A percentile compares a stretch with the other conserved stretches of the same genome.
phyloP scores from a whole-genome alignment of 2,888 invertebrate genomes.

The Malachius bipustulatus region DNA sequence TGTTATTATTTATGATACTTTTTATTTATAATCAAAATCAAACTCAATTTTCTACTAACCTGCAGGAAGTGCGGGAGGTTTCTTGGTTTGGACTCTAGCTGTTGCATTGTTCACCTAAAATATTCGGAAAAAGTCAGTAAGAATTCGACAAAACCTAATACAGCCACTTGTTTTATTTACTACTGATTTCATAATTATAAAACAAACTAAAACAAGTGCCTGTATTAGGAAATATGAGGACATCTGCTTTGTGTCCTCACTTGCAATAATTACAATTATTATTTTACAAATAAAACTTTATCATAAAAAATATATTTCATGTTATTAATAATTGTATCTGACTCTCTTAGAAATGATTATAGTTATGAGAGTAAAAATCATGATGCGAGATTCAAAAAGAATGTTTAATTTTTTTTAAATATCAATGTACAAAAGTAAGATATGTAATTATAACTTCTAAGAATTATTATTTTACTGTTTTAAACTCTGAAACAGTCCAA shows the following conservation, averaged over 20 bases:
- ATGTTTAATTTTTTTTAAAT: no score
- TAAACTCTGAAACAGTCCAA: no score
- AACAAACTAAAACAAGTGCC: conserved; percentile 22
- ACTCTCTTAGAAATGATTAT: no score
- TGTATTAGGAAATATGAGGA: conserved; percentile 21
- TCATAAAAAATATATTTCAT: background rate
- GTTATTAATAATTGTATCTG: no score
- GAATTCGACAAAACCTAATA: conserved; percentile 24
- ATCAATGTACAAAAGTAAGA: no score
- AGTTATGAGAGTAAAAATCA: no score
- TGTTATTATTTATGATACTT: no score
- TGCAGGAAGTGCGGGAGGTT: conserved; percentile 82
- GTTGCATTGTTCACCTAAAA: conserved; percentile 97
- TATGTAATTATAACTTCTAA: no score
- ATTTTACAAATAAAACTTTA: background rate
- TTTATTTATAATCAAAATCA: no score
- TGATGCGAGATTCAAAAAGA: no score
- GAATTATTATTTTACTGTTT: no score
- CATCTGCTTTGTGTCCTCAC: background rate
- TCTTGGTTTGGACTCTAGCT: conserved; percentile 98
- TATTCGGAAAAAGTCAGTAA: conserved; percentile 29
- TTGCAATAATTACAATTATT: background rate
- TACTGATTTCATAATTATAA: conserved; percentile 2
- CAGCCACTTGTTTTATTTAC: conserved; percentile 24
- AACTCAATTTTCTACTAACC: conserved; percentile 50